Base-by-base conservation (phyloP, 2,113 vertebrate genomes). In the Oncorhynchus nerka region DNA sequence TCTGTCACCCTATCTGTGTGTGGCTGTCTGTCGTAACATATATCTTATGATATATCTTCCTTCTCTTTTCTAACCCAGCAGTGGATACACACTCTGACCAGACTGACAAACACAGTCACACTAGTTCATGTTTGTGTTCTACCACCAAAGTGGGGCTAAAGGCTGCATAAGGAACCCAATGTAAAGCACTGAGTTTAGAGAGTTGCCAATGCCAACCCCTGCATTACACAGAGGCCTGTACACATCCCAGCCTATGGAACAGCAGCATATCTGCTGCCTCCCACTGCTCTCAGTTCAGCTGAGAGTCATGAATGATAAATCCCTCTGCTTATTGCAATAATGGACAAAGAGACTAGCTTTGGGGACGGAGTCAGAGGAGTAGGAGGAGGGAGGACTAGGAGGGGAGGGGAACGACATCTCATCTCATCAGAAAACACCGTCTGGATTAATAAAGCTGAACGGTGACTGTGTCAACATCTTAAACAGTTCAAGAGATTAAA, bases 371-470 rank as follows among this genome's bases (percentile, higher is more conserved):
- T 9, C 9, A 0, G 39, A 45, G 8, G 34, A 39, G 5, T 5
- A 39, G 34, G 34, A 39, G 34, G 39, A 45, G 39, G 39, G 6
- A 9, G 39, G 8, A 2, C 39, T 45, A 45, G 39, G 39, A 45
- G 39, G 39, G 8, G 39, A 39, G 39, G 39, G 9, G 39, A 45
- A 45, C 39, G 2, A 45, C 28, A 20, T 70, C 34, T 83, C 80
- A 72, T 70, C 32, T 72, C 39, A 45, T 45, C 72, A 90, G 86
- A 87, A 89, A 86, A 88, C 87, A 90, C 83, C 88, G 86, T 83
- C 89, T 90, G 89, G 88, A 93, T 92, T 91, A 91, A 92, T 92
- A 92, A 89, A 85, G 89, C 81, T 81, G 85, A 87, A 81, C 76
- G 77, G 77, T 70, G 80, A 88, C 81, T 83, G 74, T 89, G 84